These are phyloP conservation scores for Coenobita brevimanus DNA, from an alignment of 1,140 invertebrate species.

Conservation along the genomic window DNA sequence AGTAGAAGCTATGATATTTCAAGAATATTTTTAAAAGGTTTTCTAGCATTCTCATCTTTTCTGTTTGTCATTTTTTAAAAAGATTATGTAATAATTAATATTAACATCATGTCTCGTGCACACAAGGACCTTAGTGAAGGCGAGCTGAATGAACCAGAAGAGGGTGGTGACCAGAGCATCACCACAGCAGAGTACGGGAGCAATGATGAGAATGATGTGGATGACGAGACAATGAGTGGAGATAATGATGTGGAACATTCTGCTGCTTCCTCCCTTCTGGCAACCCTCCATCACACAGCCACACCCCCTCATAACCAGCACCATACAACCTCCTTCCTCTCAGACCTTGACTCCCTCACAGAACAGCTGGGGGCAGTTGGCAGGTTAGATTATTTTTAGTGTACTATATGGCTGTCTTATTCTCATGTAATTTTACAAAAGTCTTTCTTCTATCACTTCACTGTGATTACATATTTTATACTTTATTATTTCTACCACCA, in stretches of 20 bases:
- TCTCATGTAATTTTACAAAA: not conserved
- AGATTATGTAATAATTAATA: too few species aligned
- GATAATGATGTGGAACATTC: conserved; percentile 83
- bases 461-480: too few species aligned
- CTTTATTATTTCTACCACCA: too few species aligned
- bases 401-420: too few species aligned
- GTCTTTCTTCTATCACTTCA: not conserved
- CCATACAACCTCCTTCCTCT: conserved; percentile 40
- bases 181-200: conserved; percentile 71
- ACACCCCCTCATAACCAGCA: conserved; percentile 48
- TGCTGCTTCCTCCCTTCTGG: conserved; percentile 73
- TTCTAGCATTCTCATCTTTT: not conserved
- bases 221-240: conserved; percentile 89
- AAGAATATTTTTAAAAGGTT: not conserved
- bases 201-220: conserved; percentile 87
- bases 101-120: too few species aligned
- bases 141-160: conserved; percentile 74
- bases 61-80: not conserved
- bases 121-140: conserved; percentile 81
- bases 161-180: conserved; percentile 70
- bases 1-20: too few species aligned
- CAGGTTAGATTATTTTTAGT: conserved; percentile 22
- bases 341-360: conserved; percentile 52
- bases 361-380: conserved; percentile 51
- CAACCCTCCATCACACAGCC: conserved; percentile 58